Evolutionary conservation across 2,113 vertebrate species (phyloP), one percentile per base, ranked within the genome.

Genomic region (Colius striatus): DNA sequence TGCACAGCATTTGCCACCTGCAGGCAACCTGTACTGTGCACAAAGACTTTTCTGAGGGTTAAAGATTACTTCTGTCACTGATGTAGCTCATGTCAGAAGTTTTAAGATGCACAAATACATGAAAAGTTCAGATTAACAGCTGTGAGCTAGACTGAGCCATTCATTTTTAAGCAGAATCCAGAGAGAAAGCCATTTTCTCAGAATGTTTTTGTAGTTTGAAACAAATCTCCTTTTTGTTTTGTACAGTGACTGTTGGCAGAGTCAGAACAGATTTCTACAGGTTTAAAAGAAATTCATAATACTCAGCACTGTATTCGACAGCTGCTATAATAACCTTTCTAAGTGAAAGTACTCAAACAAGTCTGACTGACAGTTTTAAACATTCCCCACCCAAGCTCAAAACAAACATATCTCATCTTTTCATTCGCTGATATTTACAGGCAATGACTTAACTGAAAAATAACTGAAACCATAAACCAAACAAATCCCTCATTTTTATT

Each of bases 381-480:
- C 57, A 84, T 38, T 83, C 79, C n/a, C 51, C 72, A 90, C 67
- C 43, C 75, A 65, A 65, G 47, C 23, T 23, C 47, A 76, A 93
- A 94, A 74, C 51, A 92, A 90, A 93, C 63, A 43, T 61, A 61
- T 47, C 81, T 55, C 60, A 80, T 53, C 65, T 80, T 80, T 74
- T 47, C 22, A 25, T 65, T 67, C 72, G 60, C 74, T 73, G 83
- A 25, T 74, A 92, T 89, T 97, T 94, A 83, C 65, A 93, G 73
- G 68, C 55, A 81, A 22, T 55, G 76, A 90, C 26, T 86, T 75
- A 60, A 79, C 29, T 2, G 0, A 91, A 84, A 92, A 91, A n/a
- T 27, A 87, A 58, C 53, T n/a, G 2, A 47, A 89, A 27, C 26
- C n/a, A 63, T 4, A 23, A 68, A 60, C 38, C 74, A 86, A 89